Evolutionary conservation across 92 coral and sea anemone species (phyloP).

Genomic region (Desmophyllum pertusum): DNA sequence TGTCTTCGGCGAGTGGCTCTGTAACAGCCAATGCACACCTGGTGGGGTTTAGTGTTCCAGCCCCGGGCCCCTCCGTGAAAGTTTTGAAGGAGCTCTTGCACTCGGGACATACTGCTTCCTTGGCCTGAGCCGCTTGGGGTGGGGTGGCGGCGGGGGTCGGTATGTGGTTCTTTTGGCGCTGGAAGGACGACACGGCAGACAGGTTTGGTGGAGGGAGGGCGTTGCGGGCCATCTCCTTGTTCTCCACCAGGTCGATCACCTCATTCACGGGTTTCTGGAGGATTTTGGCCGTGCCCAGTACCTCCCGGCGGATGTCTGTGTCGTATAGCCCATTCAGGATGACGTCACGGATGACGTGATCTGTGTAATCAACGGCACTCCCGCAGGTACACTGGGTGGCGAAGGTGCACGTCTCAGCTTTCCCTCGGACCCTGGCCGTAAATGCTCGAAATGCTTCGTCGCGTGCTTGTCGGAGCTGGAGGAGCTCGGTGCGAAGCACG

Average conservation of each 20-base stretch:
- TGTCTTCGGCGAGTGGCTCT: conserved; percentile 46
- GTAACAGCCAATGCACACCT: conserved; percentile 56
- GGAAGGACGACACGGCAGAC: conserved; percentile 55
- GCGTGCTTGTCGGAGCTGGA: too few species aligned
- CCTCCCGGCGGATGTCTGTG: too few species aligned
- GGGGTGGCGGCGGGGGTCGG: conserved; percentile 25
- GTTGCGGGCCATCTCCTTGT: conserved; percentile 69
- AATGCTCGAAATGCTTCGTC: too few species aligned
- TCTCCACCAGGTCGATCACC: conserved; percentile 64
- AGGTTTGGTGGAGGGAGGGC: conserved; percentile 70
- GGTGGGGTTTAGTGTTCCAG: conserved; percentile 61
- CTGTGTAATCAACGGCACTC: too few species aligned
- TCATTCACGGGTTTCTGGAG: conserved; percentile 59
- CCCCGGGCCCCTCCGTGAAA: conserved; percentile 66
- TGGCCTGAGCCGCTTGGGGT: conserved; percentile 31
- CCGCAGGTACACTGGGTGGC: too few species aligned
- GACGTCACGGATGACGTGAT: too few species aligned
- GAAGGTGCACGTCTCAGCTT: too few species aligned
- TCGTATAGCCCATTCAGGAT: too few species aligned
- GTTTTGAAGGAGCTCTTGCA: conserved; percentile 38
- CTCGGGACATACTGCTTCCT: conserved; percentile 55
- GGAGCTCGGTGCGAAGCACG: too few species aligned
- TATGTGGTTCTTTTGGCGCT: conserved; percentile 43
- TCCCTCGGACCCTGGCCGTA: too few species aligned
- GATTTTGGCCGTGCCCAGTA: too few species aligned